These are phyloP conservation scores for Pseudomyrmex sp. DNA, from an alignment of 1,140 invertebrate species.

Conservation along the genomic window DNA sequence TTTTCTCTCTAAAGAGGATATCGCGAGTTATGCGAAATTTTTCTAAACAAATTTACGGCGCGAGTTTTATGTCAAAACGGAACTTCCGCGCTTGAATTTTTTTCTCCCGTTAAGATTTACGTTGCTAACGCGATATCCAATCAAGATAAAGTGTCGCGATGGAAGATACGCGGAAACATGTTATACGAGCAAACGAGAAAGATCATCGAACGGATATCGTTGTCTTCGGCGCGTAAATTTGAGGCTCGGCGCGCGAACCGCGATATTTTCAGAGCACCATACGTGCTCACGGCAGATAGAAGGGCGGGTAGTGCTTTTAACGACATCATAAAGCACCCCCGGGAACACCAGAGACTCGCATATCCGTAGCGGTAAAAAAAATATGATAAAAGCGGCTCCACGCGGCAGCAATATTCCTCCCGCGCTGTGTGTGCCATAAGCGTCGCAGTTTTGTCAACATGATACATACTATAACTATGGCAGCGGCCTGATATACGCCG, in stretches of 20 bases:
- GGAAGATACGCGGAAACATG: constrained; percentile 37
- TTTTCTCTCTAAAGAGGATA: constrained; percentile 19
- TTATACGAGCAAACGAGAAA: constrained; percentile 22
- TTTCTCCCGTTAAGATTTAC: constrained; percentile 34
- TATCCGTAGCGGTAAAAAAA: constrained; percentile 30
- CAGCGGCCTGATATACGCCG: background rate
- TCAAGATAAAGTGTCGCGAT: constrained; percentile 50
- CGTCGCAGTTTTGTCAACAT: constrained; percentile 8
- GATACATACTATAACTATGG: background rate
- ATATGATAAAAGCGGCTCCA: constrained; percentile 32
- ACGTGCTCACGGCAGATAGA: constrained; percentile 13
- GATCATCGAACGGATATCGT: constrained; percentile 35
- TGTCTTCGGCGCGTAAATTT: constrained; percentile 56
- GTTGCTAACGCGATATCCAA: constrained; percentile 31
- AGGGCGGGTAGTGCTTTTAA: constrained; percentile 32
- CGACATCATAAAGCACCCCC: constrained; percentile 50
- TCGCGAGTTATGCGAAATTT: constrained; percentile 35
- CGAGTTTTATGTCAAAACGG: constrained; percentile 21
- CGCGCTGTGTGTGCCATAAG: background rate
- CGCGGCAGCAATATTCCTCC: constrained; percentile 2
- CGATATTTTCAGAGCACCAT: constrained; percentile 44
- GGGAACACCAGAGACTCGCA: background rate
- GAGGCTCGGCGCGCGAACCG: constrained; percentile 18
- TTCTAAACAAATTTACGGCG: constrained; percentile 47
- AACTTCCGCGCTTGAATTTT: constrained; percentile 25